phyloP scores from a whole-genome alignment of 1,140 invertebrate species.

The Hylaeus volcanicus region DNA sequence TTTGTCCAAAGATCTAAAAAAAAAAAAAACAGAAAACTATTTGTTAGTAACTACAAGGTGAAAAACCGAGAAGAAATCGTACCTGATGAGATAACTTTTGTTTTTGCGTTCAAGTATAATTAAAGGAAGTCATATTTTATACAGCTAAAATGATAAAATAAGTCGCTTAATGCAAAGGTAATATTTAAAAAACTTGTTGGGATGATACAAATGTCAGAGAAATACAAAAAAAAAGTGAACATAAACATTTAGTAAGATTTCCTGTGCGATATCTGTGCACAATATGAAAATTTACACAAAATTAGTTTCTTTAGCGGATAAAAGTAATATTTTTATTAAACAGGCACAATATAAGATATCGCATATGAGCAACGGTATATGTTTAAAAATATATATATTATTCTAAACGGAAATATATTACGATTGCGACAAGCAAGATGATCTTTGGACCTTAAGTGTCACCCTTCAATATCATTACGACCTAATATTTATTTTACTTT shows the following conservation, averaged over 20 bases:
- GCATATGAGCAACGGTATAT: neutral
- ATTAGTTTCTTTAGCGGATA: neutral
- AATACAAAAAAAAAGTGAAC: neutral
- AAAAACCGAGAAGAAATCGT: conserved; percentile 29
- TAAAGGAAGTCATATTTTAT: conserved; percentile 27
- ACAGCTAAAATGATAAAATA: conserved; percentile 18
- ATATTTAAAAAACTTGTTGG: neutral
- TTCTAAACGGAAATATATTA: neutral
- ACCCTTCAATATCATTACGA: conserved; percentile 14
- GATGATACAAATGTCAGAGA: neutral
- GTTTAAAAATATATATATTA: neutral
- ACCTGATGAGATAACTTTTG: conserved; percentile 42
- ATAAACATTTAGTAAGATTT: neutral
- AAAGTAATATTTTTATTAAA: neutral
- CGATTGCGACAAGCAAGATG: neutral
- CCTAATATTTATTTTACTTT: conserved; percentile 36
- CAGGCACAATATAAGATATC: neutral
- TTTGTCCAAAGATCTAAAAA: conserved; percentile 40
- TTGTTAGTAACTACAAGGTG: conserved; percentile 11
- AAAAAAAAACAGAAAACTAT: neutral
- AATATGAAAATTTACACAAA: conserved; percentile 18
- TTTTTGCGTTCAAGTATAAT: conserved; percentile 31
- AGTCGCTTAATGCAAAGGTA: neutral
- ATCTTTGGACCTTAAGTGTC: conserved; percentile 41
- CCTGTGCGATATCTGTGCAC: conserved; percentile 1